Evolutionary conservation across 1,140 invertebrate species (phyloP).

Genomic region (Zaprionus capensis): DNA sequence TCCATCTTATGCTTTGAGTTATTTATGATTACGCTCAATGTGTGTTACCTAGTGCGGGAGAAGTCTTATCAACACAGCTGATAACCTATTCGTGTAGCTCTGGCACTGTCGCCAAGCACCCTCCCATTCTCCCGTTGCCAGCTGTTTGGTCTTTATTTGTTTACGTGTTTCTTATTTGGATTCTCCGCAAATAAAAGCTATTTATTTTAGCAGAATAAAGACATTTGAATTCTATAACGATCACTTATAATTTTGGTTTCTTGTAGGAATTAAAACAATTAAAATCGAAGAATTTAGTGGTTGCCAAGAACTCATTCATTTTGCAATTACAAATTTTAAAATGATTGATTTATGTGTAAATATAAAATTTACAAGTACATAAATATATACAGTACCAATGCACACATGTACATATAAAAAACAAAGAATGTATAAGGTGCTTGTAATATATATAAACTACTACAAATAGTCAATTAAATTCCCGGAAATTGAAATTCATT

Average conservation of each 20-base stretch:
- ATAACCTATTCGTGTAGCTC: conserved; percentile 9
- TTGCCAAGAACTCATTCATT: too few relatives aligned
- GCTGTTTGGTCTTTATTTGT: conserved; percentile 1
- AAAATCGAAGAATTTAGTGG: too few relatives aligned
- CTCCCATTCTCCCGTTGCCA: neutral
- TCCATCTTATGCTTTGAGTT: neutral
- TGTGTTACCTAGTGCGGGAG: neutral
- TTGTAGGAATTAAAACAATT: too few relatives aligned
- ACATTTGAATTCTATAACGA: neutral
- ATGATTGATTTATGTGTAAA: too few relatives aligned
- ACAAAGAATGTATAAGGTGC: neutral
- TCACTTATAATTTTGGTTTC: neutral
- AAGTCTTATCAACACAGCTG: conserved; percentile 29
- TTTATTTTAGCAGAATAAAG: neutral
- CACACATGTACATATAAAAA: neutral
- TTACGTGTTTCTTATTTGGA: neutral
- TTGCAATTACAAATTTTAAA: too few relatives aligned
- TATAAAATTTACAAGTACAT: too few relatives aligned
- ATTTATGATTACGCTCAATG: neutral
- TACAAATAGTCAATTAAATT: neutral
- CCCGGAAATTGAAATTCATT: neutral
- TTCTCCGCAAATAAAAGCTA: neutral
- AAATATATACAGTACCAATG: too few relatives aligned
- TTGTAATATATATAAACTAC: neutral
- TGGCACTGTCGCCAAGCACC: neutral